Base-by-base conservation (phyloP, 2,888 invertebrate species). In the Micropterix aruncella region DNA sequence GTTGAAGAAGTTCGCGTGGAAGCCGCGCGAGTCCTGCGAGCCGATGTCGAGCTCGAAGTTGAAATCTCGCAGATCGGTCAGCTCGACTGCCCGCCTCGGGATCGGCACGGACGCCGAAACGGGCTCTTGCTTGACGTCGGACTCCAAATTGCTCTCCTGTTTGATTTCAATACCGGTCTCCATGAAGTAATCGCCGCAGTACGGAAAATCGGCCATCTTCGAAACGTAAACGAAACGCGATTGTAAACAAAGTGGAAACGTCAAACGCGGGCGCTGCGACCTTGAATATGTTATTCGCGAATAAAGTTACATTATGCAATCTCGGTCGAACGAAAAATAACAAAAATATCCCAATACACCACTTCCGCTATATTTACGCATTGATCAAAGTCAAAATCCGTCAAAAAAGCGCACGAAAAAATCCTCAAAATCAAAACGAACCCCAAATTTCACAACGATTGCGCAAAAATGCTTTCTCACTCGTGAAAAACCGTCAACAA, bases 161-260 rank as follows among this genome's bases (percentile, higher is more conserved):
- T 80, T 80, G 52, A 79, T 74, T 53, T 73, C 69, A 51, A 78
- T 65, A 54, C 73, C 74, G 52, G 74, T 65, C 55, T 79, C 79
- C 54, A 77, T 59, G 61, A 75, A 76, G 63, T 76, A 77, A 58
- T 78, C 77, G 60, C 73, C 70, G 55, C 72, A 69, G 65, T 73
- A 78, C 66, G 69, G 67, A 64, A 72, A 71, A 64, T 79, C 77
- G 55, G 74, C 73, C 79, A 78, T 78, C 62, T 41, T 53, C 5
- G 14, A 38, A 14, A 14, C 14, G 4, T 15, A 16, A 14, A 9
- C 4, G 14, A 38, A 5, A 5, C 5, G 5, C 4, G 9, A 14
- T 5, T 5, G 16, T 15, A 38, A 38, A 38, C 16, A 38, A 14
- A 38, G 4, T 5, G 5, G 16, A 12, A 9, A 9, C 38, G 14